Evolutionary conservation across 2,888 invertebrate species (phyloP).

Genomic region (Plemyria rubiginata): DNA sequence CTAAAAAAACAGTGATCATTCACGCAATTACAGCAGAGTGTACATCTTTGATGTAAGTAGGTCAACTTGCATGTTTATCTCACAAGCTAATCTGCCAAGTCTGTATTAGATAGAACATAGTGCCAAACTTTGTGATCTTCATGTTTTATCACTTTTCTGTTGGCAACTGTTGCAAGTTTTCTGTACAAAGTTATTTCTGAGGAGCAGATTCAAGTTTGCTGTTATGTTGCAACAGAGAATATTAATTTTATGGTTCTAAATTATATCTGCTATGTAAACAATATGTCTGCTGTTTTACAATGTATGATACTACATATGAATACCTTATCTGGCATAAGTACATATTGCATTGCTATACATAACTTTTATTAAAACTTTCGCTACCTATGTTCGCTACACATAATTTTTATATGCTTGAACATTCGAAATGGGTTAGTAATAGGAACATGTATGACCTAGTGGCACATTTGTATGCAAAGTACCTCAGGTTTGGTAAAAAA

Average conservation of each 20-base stretch:
- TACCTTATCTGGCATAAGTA: conserved; percentile 3
- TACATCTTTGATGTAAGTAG: conserved; percentile 39
- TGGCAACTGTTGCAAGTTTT: conserved; percentile 35
- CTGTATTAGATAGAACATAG: conserved; percentile 37
- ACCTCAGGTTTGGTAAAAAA: not conserved
- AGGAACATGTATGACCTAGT: not conserved
- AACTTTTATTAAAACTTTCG: not conserved
- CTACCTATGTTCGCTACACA: too few species aligned
- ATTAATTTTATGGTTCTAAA: not conserved
- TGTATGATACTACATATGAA: not conserved
- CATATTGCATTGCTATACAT: conserved; percentile 1
- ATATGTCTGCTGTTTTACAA: not conserved
- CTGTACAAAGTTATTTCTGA: conserved; percentile 38
- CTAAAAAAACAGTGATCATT: conserved; percentile 27
- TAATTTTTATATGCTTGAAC: not conserved
- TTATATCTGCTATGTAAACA: conserved; percentile 1
- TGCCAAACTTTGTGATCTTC: conserved; percentile 43
- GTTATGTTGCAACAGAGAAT: not conserved
- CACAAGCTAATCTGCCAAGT: conserved; percentile 44
- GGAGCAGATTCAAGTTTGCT: conserved; percentile 19
- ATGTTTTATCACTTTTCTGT: conserved; percentile 37
- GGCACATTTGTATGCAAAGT: not conserved
- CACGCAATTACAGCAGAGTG: conserved; percentile 58
- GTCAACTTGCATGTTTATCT: conserved; percentile 42
- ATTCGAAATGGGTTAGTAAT: not conserved